phyloP scores from a whole-genome alignment of 2,797 vertebrate genomes.

The Sphenodon punctatus region DNA sequence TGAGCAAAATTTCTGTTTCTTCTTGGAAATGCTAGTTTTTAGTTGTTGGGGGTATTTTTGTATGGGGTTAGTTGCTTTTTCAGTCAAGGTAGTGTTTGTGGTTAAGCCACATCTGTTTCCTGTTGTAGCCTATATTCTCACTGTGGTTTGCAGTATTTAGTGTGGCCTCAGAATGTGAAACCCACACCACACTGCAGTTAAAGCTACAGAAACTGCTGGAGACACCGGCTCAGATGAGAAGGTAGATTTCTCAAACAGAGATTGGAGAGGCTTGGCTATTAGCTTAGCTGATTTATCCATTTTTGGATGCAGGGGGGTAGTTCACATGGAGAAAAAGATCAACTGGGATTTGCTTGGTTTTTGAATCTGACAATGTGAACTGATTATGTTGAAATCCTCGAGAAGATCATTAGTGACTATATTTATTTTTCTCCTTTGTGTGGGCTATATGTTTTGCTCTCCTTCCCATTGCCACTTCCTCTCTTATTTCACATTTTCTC shows the following conservation, averaged over 20 bases:
- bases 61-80: neutral
- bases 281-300: constrained; percentile 33
- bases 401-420: neutral
- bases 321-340: neutral
- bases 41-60: neutral
- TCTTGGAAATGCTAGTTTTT: neutral
- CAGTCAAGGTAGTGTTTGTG: constrained; percentile 56
- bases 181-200: constrained; percentile 77
- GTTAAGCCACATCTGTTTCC: constrained; percentile 82
- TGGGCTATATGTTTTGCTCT: neutral
- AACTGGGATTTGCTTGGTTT: rapidly evolving
- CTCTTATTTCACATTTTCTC: neutral
- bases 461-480: neutral
- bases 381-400: neutral
- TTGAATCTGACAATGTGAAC: neutral
- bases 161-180: constrained; percentile 82
- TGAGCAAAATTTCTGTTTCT: neutral
- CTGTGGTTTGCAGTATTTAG: constrained; percentile 82
- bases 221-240: constrained; percentile 68
- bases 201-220: constrained; percentile 71
- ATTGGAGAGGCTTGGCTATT: constrained; percentile 8
- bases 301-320: constrained; percentile 35
- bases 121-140: constrained; percentile 78
- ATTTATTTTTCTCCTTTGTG: neutral
- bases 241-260: constrained; percentile 18